Evolutionary conservation across 1,140 invertebrate species (phyloP).

Genomic region (Hestina assimilis): DNA sequence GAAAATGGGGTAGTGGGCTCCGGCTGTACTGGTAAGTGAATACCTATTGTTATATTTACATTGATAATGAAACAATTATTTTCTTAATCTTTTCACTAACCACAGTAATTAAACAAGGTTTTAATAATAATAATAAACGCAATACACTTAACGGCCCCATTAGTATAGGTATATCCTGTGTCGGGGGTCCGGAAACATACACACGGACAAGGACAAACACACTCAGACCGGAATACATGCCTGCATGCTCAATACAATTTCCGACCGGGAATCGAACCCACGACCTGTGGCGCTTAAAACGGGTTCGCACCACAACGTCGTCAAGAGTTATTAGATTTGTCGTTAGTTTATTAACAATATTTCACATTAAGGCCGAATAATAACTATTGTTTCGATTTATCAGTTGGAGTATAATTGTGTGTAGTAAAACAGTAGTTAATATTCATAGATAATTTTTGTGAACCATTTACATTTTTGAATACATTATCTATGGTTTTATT

Average conservation of each 20-base stretch:
- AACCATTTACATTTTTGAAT: too few relatives aligned
- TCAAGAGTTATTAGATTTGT: neutral
- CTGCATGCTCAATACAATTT: neutral
- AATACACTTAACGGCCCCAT: too few relatives aligned
- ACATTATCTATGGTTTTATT: too few relatives aligned
- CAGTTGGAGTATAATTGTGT: neutral
- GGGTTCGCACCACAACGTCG: too few relatives aligned
- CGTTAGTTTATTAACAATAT: neutral
- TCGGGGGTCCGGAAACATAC: too few relatives aligned
- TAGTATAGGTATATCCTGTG: too few relatives aligned
- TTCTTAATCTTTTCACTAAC: constrained; percentile 17
- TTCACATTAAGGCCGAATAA: too few relatives aligned
- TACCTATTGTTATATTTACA: constrained; percentile 27
- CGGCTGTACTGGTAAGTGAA: constrained; percentile 22
- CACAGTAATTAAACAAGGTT: neutral
- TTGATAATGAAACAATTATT: constrained; percentile 24
- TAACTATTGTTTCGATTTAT: neutral
- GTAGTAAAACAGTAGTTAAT: neutral
- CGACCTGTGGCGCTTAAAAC: too few relatives aligned
- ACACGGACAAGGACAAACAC: too few relatives aligned
- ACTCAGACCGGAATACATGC: too few relatives aligned
- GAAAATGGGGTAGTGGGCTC: constrained; percentile 38
- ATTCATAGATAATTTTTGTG: neutral
- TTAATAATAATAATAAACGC: neutral
- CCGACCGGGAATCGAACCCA: too few relatives aligned